Conservation (phyloP, 2,888 invertebrate genomes). For the Volucella inanis region DNA sequence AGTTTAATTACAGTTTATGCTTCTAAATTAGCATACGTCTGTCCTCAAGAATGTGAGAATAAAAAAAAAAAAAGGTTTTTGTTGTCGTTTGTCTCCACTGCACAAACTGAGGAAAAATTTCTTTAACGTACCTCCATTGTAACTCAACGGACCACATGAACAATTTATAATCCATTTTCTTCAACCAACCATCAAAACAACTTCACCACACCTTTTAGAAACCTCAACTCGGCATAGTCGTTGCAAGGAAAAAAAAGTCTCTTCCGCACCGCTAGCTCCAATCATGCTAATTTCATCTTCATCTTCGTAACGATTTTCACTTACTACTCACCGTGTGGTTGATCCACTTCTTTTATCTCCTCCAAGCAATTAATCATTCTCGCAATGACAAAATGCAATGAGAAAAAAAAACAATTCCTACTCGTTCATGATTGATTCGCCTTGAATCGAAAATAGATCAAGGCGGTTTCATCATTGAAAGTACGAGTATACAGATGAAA, state of each 20-base stretch:
- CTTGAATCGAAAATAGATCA: conserved; percentile 46
- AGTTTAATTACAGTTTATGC: too few species aligned
- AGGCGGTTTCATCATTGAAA: conserved; percentile 62
- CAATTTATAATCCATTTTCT: too few species aligned
- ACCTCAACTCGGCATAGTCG: neutral
- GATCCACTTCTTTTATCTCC: conserved; percentile 49
- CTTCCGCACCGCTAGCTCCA: conserved; percentile 42
- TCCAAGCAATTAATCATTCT: conserved; percentile 62
- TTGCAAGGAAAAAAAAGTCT: neutral
- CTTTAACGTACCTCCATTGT: too few species aligned
- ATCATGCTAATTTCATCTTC: conserved; percentile 52
- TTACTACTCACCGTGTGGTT: conserved; percentile 36
- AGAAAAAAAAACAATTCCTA: conserved; percentile 11
- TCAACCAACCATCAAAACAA: neutral
- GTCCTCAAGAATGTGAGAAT: too few species aligned
- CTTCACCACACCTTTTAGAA: neutral
- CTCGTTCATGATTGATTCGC: conserved; percentile 66
- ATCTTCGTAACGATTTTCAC: conserved; percentile 29
- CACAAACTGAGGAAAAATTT: too few species aligned
- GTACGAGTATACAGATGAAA: conserved; percentile 15
- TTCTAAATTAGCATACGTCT: too few species aligned
- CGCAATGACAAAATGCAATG: conserved; percentile 63
- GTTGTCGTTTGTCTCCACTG: too few species aligned
- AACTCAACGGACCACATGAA: too few species aligned
- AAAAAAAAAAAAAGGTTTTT: too few species aligned